Evolutionary conservation across 1,140 invertebrate species (phyloP).

Genomic region (Ylistrum balloti): DNA sequence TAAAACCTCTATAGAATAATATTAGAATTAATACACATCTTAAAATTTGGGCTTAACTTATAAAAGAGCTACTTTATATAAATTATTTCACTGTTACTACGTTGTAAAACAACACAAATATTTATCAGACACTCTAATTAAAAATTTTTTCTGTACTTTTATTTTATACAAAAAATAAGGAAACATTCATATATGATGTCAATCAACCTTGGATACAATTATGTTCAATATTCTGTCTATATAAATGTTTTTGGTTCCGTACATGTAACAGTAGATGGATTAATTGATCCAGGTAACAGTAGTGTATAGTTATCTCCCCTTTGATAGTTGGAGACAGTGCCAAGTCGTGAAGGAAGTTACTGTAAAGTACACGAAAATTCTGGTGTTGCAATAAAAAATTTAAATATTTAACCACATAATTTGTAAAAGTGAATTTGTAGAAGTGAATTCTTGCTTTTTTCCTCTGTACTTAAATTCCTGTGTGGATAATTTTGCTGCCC

Average conservation of each 20-base stretch:
- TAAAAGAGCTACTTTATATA: background rate
- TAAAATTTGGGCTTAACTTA: background rate
- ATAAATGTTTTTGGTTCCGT: too few relatives aligned
- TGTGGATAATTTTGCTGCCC: background rate
- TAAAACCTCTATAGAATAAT: background rate
- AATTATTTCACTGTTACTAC: background rate
- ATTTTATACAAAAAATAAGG: too few relatives aligned
- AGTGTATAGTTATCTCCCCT: slow-evolving; percentile 1
- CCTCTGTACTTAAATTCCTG: background rate
- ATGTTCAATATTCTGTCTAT: too few relatives aligned
- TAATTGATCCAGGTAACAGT: background rate
- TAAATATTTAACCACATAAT: background rate
- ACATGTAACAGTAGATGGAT: too few relatives aligned
- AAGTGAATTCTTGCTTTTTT: background rate
- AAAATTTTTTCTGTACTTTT: too few relatives aligned
- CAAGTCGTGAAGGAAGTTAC: background rate
- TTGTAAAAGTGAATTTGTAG: background rate
- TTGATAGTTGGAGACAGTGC: background rate
- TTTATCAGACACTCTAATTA: too few relatives aligned
- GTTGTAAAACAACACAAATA: too few relatives aligned
- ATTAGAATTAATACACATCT: too few relatives aligned
- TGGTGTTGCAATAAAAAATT: background rate
- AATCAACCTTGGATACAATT: too few relatives aligned
- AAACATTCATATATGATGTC: too few relatives aligned
- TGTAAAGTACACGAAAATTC: too few relatives aligned